Evolutionary conservation across 2,797 vertebrate species (phyloP).

Genomic region (Sebastes variabilis): DNA sequence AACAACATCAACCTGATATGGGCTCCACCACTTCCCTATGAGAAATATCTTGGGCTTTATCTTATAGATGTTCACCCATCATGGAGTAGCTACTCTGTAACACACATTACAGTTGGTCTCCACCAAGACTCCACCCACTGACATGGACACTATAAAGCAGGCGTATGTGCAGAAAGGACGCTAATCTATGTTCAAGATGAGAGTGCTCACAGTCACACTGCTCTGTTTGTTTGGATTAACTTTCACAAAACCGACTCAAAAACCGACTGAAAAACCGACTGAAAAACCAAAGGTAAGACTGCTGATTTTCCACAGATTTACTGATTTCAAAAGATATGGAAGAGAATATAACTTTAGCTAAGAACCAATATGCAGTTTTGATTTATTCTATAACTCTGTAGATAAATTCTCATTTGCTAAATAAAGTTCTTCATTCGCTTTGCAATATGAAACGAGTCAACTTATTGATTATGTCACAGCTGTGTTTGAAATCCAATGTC

Average conservation of each 20-base stretch:
- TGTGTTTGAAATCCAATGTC: not conserved
- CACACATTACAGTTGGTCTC: no score
- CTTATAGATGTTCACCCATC: no score
- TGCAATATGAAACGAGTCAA: not conserved
- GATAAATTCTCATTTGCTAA: not conserved
- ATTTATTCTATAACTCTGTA: no score
- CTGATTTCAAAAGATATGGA: not conserved
- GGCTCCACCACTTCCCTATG: not conserved
- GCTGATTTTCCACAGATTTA: not conserved
- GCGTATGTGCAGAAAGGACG: not conserved
- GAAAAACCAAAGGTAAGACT: not conserved
- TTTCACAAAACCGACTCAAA: rapidly evolving
- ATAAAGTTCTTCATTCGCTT: not conserved
- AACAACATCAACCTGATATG: no score
- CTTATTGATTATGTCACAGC: not conserved
- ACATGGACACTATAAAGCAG: not conserved
- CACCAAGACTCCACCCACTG: not conserved
- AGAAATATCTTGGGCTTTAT: no score
- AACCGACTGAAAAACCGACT: rapidly evolving
- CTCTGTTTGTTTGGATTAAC: not conserved
- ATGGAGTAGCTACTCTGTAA: no score
- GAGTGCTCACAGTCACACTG: not conserved
- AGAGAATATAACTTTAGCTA: not conserved
- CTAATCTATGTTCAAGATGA: slow-evolving; percentile 6
- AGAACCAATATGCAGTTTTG: not conserved